Conservation (phyloP, 2,888 invertebrate genomes). For the Lamellibrachia satsuma region DNA sequence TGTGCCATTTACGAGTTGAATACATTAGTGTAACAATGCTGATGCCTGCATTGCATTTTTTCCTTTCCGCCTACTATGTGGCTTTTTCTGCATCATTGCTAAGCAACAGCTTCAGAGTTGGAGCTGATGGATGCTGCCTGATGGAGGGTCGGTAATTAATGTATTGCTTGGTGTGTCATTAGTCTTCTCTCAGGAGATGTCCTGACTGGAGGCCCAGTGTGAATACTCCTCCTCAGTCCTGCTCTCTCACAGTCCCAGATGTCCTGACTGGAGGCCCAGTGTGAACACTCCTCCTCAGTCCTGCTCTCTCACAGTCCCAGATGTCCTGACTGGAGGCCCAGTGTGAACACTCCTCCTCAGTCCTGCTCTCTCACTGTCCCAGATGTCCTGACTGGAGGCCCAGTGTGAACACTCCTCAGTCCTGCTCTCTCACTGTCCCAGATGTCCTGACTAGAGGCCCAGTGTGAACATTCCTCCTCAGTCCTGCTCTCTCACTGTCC, state of each 20-base stretch:
- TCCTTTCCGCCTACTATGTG: neutral
- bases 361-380: too few species aligned
- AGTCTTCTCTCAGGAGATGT: neutral
- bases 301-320: too few species aligned
- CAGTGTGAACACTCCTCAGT: too few species aligned
- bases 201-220: neutral
- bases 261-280: neutral
- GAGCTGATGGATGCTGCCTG: neutral
- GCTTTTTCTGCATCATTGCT: neutral
- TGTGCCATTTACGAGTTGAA: neutral
- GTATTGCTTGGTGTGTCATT: neutral
- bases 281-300: too few species aligned
- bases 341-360: too few species aligned
- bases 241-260: neutral
- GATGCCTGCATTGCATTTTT: neutral
- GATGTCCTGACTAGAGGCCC: too few species aligned
- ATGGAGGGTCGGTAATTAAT: slow-evolving; percentile 1
- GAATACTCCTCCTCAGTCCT: neutral
- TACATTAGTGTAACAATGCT: neutral
- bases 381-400: too few species aligned
- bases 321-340: too few species aligned
- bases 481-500: too few species aligned
- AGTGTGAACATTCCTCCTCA: too few species aligned
- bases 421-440: too few species aligned
- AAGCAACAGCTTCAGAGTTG: neutral